Conservation (phyloP, 2,113 vertebrate species). For the Cyphomyrus plagiostoma region DNA sequence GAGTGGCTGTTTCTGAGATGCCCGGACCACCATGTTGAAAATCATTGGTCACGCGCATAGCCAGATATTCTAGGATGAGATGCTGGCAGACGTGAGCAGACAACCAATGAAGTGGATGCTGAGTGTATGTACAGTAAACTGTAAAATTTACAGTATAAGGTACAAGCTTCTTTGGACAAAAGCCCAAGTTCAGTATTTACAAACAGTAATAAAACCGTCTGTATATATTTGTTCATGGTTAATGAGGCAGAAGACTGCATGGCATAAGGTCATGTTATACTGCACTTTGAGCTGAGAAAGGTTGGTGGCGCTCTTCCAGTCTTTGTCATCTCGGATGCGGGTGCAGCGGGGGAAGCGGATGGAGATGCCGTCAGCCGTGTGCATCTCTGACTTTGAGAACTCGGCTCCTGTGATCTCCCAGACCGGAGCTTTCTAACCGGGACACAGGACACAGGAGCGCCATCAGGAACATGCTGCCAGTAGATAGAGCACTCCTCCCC, state of each 20-base stretch:
- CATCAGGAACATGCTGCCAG: not conserved
- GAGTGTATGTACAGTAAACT: not conserved
- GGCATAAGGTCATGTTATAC: not conserved
- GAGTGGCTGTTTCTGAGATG: not conserved
- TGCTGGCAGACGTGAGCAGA: not conserved
- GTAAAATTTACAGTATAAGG: not conserved
- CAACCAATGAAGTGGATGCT: not conserved
- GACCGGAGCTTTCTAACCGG: slow-evolving; percentile 75
- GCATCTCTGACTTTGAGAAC: slow-evolving; percentile 90
- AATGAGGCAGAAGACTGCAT: not conserved
- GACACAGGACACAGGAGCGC: not conserved
- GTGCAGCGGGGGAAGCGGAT: slow-evolving; percentile 97
- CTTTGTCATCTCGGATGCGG: slow-evolving; percentile 88
- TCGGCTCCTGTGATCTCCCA: slow-evolving; percentile 98
- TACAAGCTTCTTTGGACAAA: not conserved
- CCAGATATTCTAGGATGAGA: not conserved
- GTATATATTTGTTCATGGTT: not conserved
- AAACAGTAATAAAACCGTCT: not conserved
- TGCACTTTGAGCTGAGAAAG: slow-evolving; percentile 81
- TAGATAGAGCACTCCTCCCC: not conserved
- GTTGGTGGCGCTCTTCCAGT: slow-evolving; percentile 89
- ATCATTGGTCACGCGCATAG: not conserved
- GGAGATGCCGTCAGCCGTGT: slow-evolving; percentile 93
- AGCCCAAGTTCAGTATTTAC: not conserved
- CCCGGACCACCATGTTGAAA: not conserved